These are phyloP conservation scores for Chrysina gloriosa DNA, from an alignment of 2,888 invertebrate genomes.

Conservation along the genomic window DNA sequence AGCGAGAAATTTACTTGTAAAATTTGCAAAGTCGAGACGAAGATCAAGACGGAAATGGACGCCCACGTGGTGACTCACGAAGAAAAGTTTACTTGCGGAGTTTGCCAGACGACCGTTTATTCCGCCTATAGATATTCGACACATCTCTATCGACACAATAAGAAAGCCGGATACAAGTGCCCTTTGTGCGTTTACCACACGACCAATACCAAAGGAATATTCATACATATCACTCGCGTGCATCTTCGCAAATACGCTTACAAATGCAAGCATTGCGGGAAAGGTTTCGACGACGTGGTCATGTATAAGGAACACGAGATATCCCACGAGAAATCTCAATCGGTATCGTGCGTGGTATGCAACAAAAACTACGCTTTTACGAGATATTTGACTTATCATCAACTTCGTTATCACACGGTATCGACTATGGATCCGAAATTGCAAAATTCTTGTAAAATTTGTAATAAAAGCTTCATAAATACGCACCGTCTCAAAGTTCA, in stretches of 20 bases:
- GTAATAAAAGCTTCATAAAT: conserved; percentile 51
- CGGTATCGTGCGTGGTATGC: conserved; percentile 67
- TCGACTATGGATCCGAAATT: conserved; percentile 62
- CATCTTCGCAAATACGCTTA: conserved; percentile 24
- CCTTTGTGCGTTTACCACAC: conserved; percentile 57
- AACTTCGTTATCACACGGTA: conserved; percentile 57
- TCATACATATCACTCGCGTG: conserved; percentile 45
- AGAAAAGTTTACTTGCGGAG: conserved; percentile 56
- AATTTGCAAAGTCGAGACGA: conserved; percentile 39
- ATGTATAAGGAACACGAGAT: conserved; percentile 69
- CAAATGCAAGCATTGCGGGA: conserved; percentile 64
- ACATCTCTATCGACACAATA: conserved; percentile 56
- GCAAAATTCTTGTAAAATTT: conserved; percentile 45
- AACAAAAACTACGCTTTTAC: conserved; percentile 66
- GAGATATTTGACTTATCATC: conserved; percentile 60
- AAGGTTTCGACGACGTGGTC: conserved; percentile 68
- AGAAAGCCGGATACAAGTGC: conserved; percentile 55
- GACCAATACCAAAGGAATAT: conserved; percentile 54
- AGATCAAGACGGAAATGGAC: conserved; percentile 40
- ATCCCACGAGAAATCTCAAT: conserved; percentile 67
- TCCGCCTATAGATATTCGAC: conserved; percentile 57
- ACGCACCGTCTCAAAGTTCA: conserved; percentile 51
- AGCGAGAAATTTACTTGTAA: conserved; percentile 43
- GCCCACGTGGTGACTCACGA: conserved; percentile 45
- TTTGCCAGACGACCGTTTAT: conserved; percentile 60